Percentiles rank a stretch among this genome's conserved stretches.
phyloP scores from a whole-genome alignment of 1,140 invertebrate species.

The Drosophila lowei region DNA sequence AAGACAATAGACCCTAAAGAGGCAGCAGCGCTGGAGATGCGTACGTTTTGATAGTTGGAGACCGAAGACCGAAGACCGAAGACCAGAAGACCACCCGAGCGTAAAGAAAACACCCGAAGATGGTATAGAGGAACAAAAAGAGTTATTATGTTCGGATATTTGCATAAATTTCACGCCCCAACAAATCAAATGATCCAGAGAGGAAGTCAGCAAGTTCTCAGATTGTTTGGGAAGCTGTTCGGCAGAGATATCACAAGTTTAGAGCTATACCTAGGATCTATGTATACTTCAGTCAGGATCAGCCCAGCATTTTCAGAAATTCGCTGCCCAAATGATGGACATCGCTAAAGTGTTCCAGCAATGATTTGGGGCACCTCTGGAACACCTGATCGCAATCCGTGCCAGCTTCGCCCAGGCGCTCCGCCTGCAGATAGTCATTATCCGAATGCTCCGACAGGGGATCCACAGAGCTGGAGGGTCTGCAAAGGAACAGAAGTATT shows the following conservation, averaged over 20 bases:
- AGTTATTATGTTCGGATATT: slow-evolving; percentile 78
- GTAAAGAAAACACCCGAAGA: slow-evolving; percentile 49
- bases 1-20: slow-evolving; percentile 66
- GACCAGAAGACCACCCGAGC: slow-evolving; percentile 64
- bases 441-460: slow-evolving; percentile 85
- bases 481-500: slow-evolving; percentile 41
- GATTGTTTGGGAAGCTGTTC: neutral
- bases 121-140: slow-evolving; percentile 63
- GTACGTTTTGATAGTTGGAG: slow-evolving; percentile 61
- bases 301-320: slow-evolving; percentile 55
- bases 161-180: slow-evolving; percentile 79
- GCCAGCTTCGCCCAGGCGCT: slow-evolving; percentile 85
- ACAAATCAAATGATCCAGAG: slow-evolving; percentile 46
- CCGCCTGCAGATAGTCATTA: slow-evolving; percentile 88
- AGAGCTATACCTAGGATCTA: too few species aligned
- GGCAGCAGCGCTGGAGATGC: slow-evolving; percentile 55
- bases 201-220: slow-evolving; percentile 35
- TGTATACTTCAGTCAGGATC: neutral
- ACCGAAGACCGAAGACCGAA: slow-evolving; percentile 2
- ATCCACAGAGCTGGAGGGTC: slow-evolving; percentile 87
- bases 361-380: slow-evolving; percentile 86
- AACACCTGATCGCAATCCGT: slow-evolving; percentile 85
- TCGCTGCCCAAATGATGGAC: slow-evolving; percentile 68
- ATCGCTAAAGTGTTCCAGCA: slow-evolving; percentile 83
- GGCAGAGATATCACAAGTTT: too few species aligned